A percentile compares a stretch with the other conserved stretches of the same genome.
Conservation (phyloP, 2,797 vertebrate species). For the Urophycis tenuis region DNA sequence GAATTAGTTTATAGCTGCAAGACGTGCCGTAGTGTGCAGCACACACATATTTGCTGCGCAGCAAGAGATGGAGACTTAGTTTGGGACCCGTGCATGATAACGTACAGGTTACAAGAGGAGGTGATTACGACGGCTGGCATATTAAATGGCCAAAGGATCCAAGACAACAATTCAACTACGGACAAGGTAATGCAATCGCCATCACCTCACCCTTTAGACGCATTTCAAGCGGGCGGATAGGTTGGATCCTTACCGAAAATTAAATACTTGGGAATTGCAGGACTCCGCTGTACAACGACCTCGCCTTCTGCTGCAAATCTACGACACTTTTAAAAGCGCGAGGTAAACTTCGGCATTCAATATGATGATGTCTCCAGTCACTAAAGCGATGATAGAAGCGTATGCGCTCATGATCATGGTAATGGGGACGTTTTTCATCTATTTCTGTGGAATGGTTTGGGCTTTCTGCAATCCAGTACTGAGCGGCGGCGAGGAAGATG, state of each 20-base stretch:
- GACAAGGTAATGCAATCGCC: neutral
- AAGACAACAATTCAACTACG: neutral
- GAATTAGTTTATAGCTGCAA: no score
- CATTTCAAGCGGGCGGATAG: neutral
- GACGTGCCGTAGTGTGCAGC: no score
- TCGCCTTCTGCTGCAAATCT: neutral
- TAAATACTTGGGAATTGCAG: neutral
- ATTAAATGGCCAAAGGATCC: neutral
- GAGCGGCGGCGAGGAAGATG: conserved; percentile 54
- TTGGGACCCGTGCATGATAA: neutral
- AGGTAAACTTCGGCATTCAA: conserved; percentile 5
- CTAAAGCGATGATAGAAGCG: conserved; percentile 73
- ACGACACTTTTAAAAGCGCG: neutral
- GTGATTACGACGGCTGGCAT: neutral
- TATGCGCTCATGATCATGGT: conserved; percentile 75
- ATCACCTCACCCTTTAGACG: neutral
- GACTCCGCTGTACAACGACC: neutral
- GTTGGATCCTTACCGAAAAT: neutral
- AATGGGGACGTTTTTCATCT: conserved; percentile 74
- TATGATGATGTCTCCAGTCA: conserved; percentile 70
- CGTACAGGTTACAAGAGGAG: neutral
- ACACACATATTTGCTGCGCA: neutral
- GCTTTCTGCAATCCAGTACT: conserved; percentile 76
- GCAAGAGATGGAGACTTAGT: neutral
- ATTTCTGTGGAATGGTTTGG: conserved; percentile 79